phyloP scores from a whole-genome alignment of 1,140 invertebrate genomes.

The Conus betulinus region DNA sequence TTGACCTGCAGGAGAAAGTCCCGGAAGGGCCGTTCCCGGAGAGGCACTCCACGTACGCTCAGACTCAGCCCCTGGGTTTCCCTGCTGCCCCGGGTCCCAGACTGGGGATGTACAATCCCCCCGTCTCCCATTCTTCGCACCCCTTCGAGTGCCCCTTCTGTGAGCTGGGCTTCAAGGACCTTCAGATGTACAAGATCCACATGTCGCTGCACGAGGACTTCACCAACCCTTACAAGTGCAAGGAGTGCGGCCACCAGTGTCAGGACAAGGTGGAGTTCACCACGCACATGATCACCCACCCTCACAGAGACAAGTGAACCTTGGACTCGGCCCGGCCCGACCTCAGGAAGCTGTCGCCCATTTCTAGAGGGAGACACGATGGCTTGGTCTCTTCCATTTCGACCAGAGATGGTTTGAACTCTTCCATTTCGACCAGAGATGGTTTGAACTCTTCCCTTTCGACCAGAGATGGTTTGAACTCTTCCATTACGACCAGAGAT shows the following conservation, averaged over 20 bases:
- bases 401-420: too few species aligned
- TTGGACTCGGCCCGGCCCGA: too few species aligned
- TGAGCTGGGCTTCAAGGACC: constrained; percentile 92
- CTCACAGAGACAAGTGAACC: neutral
- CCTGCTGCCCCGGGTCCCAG: neutral
- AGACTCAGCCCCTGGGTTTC: neutral
- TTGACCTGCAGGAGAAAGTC: neutral
- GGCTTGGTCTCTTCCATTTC: too few species aligned
- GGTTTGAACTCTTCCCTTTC: too few species aligned
- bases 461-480: too few species aligned
- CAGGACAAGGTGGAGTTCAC: constrained; percentile 92
- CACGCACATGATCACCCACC: constrained; percentile 84
- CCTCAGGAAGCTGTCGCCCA: too few species aligned
- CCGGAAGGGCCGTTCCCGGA: neutral
- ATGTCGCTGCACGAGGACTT: constrained; percentile 94
- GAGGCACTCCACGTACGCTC: constrained; percentile 21
- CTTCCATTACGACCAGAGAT: too few species aligned
- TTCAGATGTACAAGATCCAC: constrained; percentile 94
- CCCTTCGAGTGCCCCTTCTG: constrained; percentile 88
- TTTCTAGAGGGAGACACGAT: too few species aligned
- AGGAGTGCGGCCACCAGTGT: constrained; percentile 91
- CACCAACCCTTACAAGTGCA: constrained; percentile 94
- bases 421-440: too few species aligned
- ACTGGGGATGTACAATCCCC: constrained; percentile 8
- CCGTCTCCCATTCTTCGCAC: constrained; percentile 20